Percentiles rank a stretch among this genome's conserved stretches.
phyloP scores from a whole-genome alignment of 2,113 vertebrate species.

The Neogobius melanostomus region DNA sequence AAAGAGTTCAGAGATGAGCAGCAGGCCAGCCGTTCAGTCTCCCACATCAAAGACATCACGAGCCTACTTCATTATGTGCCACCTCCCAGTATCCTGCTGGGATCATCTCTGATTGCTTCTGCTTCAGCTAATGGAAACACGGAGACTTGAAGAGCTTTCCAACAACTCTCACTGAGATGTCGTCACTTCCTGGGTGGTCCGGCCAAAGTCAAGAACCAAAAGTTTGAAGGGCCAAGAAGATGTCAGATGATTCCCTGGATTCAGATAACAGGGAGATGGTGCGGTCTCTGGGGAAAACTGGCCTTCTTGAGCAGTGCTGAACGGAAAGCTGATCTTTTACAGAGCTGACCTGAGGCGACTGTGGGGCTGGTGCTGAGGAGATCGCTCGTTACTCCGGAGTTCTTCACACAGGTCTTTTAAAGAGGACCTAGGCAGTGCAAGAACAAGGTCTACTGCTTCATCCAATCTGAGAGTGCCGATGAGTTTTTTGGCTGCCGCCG shows the following conservation, averaged over 20 bases:
- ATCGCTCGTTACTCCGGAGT: neutral
- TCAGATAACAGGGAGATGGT: slow-evolving; percentile 15
- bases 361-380: neutral
- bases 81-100: no score
- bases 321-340: slow-evolving; percentile 29
- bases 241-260: slow-evolving; percentile 18
- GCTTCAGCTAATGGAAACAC: no score
- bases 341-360: slow-evolving; percentile 5
- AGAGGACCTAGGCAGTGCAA: no score
- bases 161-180: slow-evolving; percentile 12
- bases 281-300: neutral
- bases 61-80: no score
- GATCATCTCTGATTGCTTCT: no score
- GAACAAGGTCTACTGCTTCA: no score
- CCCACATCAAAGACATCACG: no score
- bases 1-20: neutral
- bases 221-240: neutral
- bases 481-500: slow-evolving; percentile 55
- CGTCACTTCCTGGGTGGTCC: slow-evolving; percentile 28
- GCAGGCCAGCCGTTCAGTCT: no score
- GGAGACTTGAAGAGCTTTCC: no score
- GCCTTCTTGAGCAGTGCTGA: neutral
- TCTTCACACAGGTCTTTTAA: no score
- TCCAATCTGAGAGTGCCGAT: slow-evolving; percentile 39
- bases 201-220: slow-evolving; percentile 13